Base-by-base conservation (phyloP, 2,888 invertebrate species). In the Platerodrilus igneus region DNA sequence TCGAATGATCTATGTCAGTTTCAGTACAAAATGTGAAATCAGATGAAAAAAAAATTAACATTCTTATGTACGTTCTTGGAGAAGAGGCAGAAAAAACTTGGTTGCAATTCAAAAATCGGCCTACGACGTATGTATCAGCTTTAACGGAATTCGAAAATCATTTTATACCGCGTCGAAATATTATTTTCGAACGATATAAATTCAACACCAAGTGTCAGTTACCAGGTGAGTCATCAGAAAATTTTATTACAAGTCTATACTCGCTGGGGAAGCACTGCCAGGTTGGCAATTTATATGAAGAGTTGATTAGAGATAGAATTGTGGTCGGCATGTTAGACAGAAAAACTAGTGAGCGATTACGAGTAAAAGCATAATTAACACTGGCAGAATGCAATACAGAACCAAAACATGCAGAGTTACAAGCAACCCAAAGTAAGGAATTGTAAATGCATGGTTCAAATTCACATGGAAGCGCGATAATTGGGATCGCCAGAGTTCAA, bases 21-120 rank as follows among this genome's bases (percentile, higher is more conserved):
- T 8, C 25, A 5, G 25, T 5, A n/a, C 25, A n/a, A 9, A 10
- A 9, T 7, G 10, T 5, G 5, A 25, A 25, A 25, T 8, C 25
- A 25, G 9, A 9, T 25, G 9, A 25, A 25, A 9, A 25, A 25
- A 25, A n/a, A n/a, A n/a, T n/a, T n/a, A n/a, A n/a, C n/a, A n/a
- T n/a, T n/a, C n/a, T n/a, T n/a, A n/a, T n/a, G 9, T n/a, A n/a
- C 25, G 5, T 25, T 5, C 5, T 25, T 5, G 7, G 25, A 5
- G 25, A 10, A 9, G 10, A 10, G 9, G 7, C 10, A 25, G 10
- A 25, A 10, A 5, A 25, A 4, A 4, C 9, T 5, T 7, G 5
- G n/a, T 10, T 10, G 25, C 7, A 10, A 5, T 7, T 10, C n/a
- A 4, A 8, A 3, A 6, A 5, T 5, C 7, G 9, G 10, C 7